Evolutionary conservation across 2,113 vertebrate genomes (phyloP).

Genomic region (Salvelinus namaycush): DNA sequence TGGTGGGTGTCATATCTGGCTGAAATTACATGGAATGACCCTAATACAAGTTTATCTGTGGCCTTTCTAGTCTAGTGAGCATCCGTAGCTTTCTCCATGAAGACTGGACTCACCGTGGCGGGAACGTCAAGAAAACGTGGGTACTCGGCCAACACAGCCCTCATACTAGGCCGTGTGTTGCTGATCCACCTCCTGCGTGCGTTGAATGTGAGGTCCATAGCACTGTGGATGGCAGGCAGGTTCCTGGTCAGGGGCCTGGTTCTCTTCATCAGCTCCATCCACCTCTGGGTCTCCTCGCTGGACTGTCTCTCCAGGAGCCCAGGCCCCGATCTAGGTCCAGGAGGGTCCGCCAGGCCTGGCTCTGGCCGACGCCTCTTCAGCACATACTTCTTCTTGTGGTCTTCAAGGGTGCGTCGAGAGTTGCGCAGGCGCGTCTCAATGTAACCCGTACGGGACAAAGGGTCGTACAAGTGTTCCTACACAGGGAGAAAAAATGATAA

Average conservation of each 20-base stretch:
- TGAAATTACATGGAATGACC: too few species aligned
- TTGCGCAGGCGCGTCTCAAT: conserved; percentile 36
- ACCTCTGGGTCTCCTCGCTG: conserved; percentile 22
- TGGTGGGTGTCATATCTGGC: too few species aligned
- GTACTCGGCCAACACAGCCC: conserved; percentile 17
- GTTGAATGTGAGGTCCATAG: conserved; percentile 30
- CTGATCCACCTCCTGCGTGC: conserved; percentile 29
- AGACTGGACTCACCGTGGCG: conserved; percentile 16
- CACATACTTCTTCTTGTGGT: conserved; percentile 38
- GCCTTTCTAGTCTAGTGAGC: not conserved
- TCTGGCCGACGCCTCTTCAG: conserved; percentile 27
- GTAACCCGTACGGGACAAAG: conserved; percentile 32
- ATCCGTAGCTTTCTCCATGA: not conserved
- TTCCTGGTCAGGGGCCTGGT: conserved; percentile 25
- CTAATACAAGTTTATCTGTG: too few species aligned
- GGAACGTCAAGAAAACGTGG: conserved; percentile 31
- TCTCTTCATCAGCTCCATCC: conserved; percentile 30
- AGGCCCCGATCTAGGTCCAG: not conserved
- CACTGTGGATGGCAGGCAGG: conserved; percentile 22
- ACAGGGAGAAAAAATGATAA: not conserved
- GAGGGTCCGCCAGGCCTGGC: conserved; percentile 8
- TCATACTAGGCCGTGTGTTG: conserved; percentile 25
- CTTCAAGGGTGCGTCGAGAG: conserved; percentile 31
- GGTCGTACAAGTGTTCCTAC: conserved; percentile 36
- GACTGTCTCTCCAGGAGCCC: not conserved